Conservation (phyloP, 2,797 vertebrate genomes). For the Pitangus sulphuratus region DNA sequence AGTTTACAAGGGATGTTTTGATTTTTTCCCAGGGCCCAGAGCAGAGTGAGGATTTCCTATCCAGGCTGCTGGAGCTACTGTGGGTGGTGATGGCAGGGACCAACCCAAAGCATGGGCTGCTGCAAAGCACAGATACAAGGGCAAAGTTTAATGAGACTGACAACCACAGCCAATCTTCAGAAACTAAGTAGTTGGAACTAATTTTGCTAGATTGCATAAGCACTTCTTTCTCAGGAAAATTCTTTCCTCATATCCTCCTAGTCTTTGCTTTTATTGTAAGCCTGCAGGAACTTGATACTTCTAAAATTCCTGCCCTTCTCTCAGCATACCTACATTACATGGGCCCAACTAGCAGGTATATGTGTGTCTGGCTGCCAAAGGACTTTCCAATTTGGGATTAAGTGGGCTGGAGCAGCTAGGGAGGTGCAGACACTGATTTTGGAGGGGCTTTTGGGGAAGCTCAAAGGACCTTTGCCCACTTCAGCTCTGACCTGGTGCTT, state of each 20-base stretch:
- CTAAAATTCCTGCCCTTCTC: neutral
- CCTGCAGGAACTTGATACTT: fast-evolving
- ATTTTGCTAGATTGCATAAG: neutral
- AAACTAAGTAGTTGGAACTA: neutral
- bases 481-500: neutral
- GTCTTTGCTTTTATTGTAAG: neutral
- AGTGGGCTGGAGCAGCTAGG: neutral
- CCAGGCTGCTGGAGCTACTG: neutral
- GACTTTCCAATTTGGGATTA: neutral
- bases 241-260: neutral
- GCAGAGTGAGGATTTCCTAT: neutral
- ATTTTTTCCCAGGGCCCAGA: neutral
- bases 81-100: neutral
- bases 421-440: neutral
- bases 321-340: fast-evolving
- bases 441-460: neutral
- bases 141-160: neutral
- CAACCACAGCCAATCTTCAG: neutral
- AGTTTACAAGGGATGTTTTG: neutral
- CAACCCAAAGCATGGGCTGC: neutral
- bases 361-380: neutral
- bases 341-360: neutral
- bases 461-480: neutral
- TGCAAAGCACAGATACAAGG: neutral
- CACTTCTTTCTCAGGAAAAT: neutral